These are phyloP conservation scores for Meandrusa payeni DNA, from an alignment of 2,888 invertebrate species.

Conservation along the genomic window DNA sequence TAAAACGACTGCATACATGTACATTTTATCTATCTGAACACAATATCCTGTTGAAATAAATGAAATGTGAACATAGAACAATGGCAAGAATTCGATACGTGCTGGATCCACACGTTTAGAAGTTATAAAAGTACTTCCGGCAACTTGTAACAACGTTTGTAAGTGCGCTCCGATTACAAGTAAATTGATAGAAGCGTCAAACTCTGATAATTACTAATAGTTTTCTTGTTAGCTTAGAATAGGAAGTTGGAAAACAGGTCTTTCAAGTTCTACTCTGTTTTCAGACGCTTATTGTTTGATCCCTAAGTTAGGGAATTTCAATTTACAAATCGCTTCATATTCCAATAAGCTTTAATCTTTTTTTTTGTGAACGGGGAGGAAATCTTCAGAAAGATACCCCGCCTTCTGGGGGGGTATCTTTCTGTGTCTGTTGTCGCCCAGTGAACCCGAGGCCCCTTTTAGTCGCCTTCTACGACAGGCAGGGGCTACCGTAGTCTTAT, in stretches of 20 bases:
- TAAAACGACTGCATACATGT: no score
- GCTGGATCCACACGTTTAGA: neutral
- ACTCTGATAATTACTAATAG: slow-evolving; percentile 73
- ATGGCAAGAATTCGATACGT: slow-evolving; percentile 1
- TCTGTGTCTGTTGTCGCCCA: no score
- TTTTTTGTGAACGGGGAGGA: no score
- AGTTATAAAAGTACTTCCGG: slow-evolving; percentile 6
- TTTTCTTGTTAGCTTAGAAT: slow-evolving; percentile 61
- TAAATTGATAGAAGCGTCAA: slow-evolving; percentile 71
- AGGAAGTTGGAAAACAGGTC: slow-evolving; percentile 33
- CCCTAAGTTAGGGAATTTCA: neutral
- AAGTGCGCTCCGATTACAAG: slow-evolving; percentile 56
- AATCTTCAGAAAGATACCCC: no score
- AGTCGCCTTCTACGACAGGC: no score
- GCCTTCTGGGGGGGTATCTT: no score
- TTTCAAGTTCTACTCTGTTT: slow-evolving; percentile 29
- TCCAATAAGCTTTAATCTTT: no score
- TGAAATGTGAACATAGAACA: no score
- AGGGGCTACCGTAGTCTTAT: no score
- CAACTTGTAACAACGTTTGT: slow-evolving; percentile 36
- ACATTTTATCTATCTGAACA: no score
- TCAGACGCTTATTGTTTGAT: slow-evolving; percentile 26
- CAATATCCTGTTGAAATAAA: no score
- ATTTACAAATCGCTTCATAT: neutral
- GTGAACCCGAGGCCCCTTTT: no score